Conservation (phyloP, 1,140 invertebrate species). For the Rhyacophila brunnea region DNA sequence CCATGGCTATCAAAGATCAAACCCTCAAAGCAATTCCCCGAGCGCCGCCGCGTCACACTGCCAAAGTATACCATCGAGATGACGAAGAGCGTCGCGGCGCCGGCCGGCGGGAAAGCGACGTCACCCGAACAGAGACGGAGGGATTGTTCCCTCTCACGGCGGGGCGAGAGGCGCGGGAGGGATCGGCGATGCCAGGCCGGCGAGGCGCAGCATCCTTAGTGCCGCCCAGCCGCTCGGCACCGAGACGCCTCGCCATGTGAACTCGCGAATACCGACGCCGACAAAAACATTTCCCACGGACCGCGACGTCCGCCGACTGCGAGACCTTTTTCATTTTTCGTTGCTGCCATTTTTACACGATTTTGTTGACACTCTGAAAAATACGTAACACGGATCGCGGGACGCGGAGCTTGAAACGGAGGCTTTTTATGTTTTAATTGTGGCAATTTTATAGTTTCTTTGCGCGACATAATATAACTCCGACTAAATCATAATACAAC, state of each 20-base stretch:
- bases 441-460: conserved; percentile 18
- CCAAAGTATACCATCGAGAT: conserved; percentile 1
- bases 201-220: conserved; percentile 41
- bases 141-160: conserved; percentile 31
- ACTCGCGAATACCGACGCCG: not conserved
- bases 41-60: not conserved
- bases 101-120: conserved; percentile 37
- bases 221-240: conserved; percentile 38
- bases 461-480: conserved; percentile 11
- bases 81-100: conserved; percentile 34
- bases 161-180: conserved; percentile 39
- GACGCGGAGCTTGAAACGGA: conserved; percentile 13
- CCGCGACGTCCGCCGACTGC: conserved; percentile 22
- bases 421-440: conserved; percentile 26
- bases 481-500: conserved; percentile 1
- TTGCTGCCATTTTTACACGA: conserved; percentile 11
- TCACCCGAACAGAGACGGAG: conserved; percentile 36
- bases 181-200: conserved; percentile 34
- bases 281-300: conserved; percentile 18
- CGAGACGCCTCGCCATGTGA: conserved; percentile 28
- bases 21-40: not conserved
- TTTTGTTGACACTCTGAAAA: conserved; percentile 1
- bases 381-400: not conserved
- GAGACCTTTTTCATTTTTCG: conserved; percentile 13
- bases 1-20: no score